phyloP scores from a whole-genome alignment of 1,140 invertebrate species.

The Listronotus oregonensis region DNA sequence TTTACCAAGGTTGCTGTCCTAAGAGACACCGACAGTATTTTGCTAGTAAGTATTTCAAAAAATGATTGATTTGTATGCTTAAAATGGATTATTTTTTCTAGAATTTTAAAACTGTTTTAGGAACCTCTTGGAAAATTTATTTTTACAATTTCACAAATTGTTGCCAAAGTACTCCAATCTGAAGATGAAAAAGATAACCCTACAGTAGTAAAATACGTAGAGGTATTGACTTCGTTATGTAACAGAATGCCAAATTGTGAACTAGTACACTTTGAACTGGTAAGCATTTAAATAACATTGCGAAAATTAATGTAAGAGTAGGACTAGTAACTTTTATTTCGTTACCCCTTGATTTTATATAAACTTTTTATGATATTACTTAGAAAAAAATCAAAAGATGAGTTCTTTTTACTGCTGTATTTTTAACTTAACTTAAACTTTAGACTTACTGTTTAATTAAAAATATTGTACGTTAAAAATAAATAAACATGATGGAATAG shows the following conservation, averaged over 20 bases:
- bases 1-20: constrained; percentile 56
- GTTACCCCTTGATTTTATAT: too few relatives aligned
- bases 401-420: too few relatives aligned
- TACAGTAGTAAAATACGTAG: constrained; percentile 40
- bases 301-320: too few relatives aligned
- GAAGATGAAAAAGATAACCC: constrained; percentile 43
- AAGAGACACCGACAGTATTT: constrained; percentile 55
- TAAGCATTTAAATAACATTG: constrained; percentile 42
- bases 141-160: constrained; percentile 46
- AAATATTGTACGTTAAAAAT: too few relatives aligned
- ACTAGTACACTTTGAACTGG: constrained; percentile 55
- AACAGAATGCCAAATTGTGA: constrained; percentile 52
- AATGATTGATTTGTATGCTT: too few relatives aligned
- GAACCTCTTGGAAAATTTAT: constrained; percentile 54
- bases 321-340: too few relatives aligned
- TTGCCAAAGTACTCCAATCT: constrained; percentile 41
- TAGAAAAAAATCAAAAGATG: too few relatives aligned
- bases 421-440: too few relatives aligned
- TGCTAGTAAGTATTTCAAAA: constrained; percentile 44
- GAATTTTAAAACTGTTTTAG: constrained; percentile 38
- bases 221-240: constrained; percentile 44
- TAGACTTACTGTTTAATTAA: too few relatives aligned
- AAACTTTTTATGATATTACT: too few relatives aligned
- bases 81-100: too few relatives aligned
- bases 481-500: too few relatives aligned